Conservation (phyloP, 2,113 vertebrate genomes). For the Spheniscus mendiculus region DNA sequence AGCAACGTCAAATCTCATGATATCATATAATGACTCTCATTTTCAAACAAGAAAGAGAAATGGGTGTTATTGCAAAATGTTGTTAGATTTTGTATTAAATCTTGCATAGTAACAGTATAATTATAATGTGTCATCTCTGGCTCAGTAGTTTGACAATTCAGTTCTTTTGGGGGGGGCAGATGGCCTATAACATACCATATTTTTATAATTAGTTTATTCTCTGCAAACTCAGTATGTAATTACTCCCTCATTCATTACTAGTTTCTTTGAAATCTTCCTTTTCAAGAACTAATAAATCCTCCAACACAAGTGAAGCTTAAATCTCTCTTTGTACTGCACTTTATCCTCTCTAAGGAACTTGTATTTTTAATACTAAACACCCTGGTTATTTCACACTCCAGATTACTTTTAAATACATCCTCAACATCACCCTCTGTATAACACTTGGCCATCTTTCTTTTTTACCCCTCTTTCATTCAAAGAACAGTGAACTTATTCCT, state of each 20-base stretch:
- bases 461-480: not conserved
- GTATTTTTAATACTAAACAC: not conserved
- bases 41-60: slow-evolving; percentile 54
- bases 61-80: slow-evolving; percentile 36
- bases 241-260: slow-evolving; percentile 53
- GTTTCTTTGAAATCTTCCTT: slow-evolving; percentile 64
- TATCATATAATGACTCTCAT: slow-evolving; percentile 44
- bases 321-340: slow-evolving; percentile 5
- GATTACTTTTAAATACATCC: not conserved
- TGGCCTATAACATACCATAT: slow-evolving; percentile 52
- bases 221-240: slow-evolving; percentile 57
- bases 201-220: slow-evolving; percentile 68
- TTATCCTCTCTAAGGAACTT: not conserved
- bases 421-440: not conserved
- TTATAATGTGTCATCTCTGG: slow-evolving; percentile 56
- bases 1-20: slow-evolving; percentile 17
- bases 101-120: slow-evolving; percentile 51
- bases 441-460: not conserved
- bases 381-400: not conserved
- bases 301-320: slow-evolving; percentile 33
- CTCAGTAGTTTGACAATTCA: slow-evolving; percentile 57
- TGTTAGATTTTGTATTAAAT: slow-evolving; percentile 57
- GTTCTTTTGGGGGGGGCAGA: slow-evolving; percentile 17
- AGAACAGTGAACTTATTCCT: not conserved
- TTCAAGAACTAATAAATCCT: slow-evolving; percentile 56